Conservation (phyloP, 1,140 invertebrate species). For the Sarcophaga peregrina region DNA sequence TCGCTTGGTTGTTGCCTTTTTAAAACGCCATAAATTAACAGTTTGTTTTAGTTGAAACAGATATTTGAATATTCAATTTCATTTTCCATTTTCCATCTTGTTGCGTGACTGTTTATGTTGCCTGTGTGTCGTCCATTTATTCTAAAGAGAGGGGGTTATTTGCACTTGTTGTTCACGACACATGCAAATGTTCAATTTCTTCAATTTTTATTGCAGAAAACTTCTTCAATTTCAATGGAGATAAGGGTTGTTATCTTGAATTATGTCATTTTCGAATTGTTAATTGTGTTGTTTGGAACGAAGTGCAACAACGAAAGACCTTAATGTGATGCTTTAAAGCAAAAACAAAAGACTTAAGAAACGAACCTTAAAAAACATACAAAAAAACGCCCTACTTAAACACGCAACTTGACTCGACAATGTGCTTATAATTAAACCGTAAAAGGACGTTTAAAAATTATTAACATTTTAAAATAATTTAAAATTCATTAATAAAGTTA, state of each 20-base stretch:
- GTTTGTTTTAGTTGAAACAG: not conserved
- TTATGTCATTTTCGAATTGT: conserved; percentile 64
- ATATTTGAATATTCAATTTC: not conserved
- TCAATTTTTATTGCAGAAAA: not conserved
- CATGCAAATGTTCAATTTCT: not conserved
- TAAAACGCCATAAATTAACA: not conserved
- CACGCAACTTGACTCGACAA: too few species aligned
- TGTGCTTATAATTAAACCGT: too few species aligned
- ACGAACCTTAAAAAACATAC: not conserved
- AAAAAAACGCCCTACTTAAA: too few species aligned
- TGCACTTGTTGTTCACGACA: not conserved
- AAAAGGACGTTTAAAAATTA: too few species aligned
- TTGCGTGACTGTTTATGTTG: not conserved
- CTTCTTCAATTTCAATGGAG: not conserved
- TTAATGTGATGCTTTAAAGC: too few species aligned
- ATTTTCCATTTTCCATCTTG: not conserved
- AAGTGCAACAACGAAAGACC: not conserved
- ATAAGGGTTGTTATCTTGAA: conserved; percentile 55
- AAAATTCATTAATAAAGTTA: too few species aligned
- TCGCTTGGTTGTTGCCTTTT: not conserved
- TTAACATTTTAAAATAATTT: too few species aligned
- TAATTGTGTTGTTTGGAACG: conserved; percentile 34
- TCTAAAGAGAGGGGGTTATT: not conserved
- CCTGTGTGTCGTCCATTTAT: not conserved
- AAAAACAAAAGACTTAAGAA: conserved; percentile 10